These are phyloP conservation scores for Neopelma chrysocephalum DNA, from an alignment of 2,797 vertebrate species.

Conservation along the genomic window DNA sequence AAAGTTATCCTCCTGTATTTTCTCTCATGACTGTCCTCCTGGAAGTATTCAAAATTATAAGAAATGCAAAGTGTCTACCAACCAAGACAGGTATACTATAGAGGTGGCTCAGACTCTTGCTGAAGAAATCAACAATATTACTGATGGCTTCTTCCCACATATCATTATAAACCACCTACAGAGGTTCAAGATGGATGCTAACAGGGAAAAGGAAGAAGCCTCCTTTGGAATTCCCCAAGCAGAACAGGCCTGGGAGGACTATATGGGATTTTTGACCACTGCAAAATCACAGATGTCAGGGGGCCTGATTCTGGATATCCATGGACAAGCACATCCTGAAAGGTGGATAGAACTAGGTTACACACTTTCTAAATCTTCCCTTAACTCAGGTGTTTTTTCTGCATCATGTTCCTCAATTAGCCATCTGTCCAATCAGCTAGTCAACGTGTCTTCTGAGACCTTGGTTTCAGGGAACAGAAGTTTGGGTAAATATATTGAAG, in stretches of 20 bases:
- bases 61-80: conserved; percentile 54
- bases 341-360: conserved; percentile 69
- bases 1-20: conserved; percentile 42
- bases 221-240: conserved; percentile 53
- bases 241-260: conserved; percentile 65
- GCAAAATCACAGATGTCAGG: conserved; percentile 39
- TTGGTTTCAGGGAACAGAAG: conserved; percentile 52
- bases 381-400: conserved; percentile 35
- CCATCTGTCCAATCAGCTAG: conserved; percentile 37
- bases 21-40: conserved; percentile 44
- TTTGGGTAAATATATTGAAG: conserved; percentile 56
- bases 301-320: conserved; percentile 63
- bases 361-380: conserved; percentile 48
- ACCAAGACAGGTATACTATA: conserved; percentile 58
- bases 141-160: conserved; percentile 47
- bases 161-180: conserved; percentile 63
- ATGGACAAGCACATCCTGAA: conserved; percentile 64
- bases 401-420: background rate
- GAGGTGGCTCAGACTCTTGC: conserved; percentile 48
- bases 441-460: conserved; percentile 9
- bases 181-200: conserved; percentile 66
- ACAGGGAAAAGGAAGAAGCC: conserved; percentile 60
- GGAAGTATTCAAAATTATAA: conserved; percentile 8
- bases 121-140: conserved; percentile 53
- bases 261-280: conserved; percentile 54